phyloP scores from a whole-genome alignment of 2,888 invertebrate species.

The Noctuana brunneofusca region DNA sequence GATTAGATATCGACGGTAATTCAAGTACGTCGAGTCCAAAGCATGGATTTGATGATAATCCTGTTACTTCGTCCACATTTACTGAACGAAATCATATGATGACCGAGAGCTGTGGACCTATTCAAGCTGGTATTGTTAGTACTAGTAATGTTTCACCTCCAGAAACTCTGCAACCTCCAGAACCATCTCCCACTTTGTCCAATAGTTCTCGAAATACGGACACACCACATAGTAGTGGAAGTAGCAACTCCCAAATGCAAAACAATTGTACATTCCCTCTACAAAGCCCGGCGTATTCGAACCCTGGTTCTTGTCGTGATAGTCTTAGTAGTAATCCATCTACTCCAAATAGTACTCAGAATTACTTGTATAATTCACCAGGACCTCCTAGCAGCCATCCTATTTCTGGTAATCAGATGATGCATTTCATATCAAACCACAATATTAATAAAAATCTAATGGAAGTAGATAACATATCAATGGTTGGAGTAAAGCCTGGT shows the following conservation, averaged over 20 bases:
- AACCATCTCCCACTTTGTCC: constrained; percentile 84
- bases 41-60: constrained; percentile 81
- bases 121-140: constrained; percentile 92
- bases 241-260: constrained; percentile 60
- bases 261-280: constrained; percentile 69
- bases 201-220: constrained; percentile 78
- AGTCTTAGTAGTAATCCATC: constrained; percentile 65
- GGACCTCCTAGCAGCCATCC: constrained; percentile 64
- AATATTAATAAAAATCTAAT: constrained; percentile 78
- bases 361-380: constrained; percentile 67
- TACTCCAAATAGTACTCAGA: constrained; percentile 61
- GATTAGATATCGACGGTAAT: too few relatives aligned
- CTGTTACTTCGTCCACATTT: constrained; percentile 87
- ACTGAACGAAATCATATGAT: constrained; percentile 80
- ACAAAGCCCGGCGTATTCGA: constrained; percentile 79
- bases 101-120: constrained; percentile 87
- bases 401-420: constrained; percentile 71
- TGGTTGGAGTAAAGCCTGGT: constrained; percentile 72
- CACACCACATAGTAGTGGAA: constrained; percentile 71
- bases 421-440: constrained; percentile 80
- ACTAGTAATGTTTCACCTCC: constrained; percentile 90
- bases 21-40: constrained; percentile 83
- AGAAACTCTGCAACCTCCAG: constrained; percentile 78
- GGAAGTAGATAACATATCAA: constrained; percentile 80
- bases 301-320: constrained; percentile 67